Evolutionary conservation across 2,797 vertebrate species (phyloP).

Genomic region (Prionace glauca): DNA sequence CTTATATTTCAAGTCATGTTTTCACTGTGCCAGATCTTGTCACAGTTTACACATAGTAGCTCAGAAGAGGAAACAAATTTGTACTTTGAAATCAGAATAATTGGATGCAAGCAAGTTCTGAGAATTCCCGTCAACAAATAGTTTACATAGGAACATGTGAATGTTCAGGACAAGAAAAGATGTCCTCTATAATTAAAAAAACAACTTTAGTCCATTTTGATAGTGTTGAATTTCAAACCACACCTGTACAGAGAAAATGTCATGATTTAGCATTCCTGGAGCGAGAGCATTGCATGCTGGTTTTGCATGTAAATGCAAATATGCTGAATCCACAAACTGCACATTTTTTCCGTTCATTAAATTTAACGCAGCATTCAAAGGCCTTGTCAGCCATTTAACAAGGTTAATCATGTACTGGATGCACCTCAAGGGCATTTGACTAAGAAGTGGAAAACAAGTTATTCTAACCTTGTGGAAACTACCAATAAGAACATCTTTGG

Average conservation of each 20-base stretch:
- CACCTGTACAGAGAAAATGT: background rate
- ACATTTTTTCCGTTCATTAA: background rate
- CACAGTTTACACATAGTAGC: background rate
- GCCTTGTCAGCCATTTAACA: background rate
- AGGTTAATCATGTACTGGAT: background rate
- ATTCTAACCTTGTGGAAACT: constrained; percentile 6
- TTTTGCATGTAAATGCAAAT: background rate
- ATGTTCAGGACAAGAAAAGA: background rate
- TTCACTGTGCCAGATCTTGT: background rate
- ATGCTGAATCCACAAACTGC: background rate
- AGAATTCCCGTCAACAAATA: background rate
- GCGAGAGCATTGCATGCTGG: background rate
- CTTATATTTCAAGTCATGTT: too few relatives aligned
- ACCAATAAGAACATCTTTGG: background rate
- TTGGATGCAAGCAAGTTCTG: background rate
- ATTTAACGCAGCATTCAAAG: background rate
- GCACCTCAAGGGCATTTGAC: background rate
- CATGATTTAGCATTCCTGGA: background rate
- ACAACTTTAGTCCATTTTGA: background rate
- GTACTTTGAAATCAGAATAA: background rate
- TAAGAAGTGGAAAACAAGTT: background rate
- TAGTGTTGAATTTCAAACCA: background rate
- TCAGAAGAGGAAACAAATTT: background rate
- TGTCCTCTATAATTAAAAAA: too few relatives aligned
- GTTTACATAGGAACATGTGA: background rate